A percentile compares a stretch with the other conserved stretches of the same genome.
phyloP scores from a whole-genome alignment of 2,797 vertebrate genomes.

The Avahi laniger region DNA sequence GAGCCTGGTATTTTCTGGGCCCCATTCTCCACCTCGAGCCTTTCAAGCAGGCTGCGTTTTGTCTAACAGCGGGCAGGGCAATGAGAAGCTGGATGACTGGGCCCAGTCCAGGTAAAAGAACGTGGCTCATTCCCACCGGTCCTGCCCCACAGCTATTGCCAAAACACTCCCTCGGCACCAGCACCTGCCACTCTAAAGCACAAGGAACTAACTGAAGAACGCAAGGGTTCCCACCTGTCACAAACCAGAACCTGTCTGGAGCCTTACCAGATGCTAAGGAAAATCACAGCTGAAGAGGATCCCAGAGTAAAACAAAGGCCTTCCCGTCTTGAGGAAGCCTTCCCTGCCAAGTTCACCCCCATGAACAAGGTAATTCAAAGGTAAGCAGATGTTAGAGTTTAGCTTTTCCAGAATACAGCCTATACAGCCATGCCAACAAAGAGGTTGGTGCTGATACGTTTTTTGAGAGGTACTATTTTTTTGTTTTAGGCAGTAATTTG shows the following conservation, averaged over 20 bases:
- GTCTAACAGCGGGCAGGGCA: not conserved
- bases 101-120: not conserved
- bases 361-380: not conserved
- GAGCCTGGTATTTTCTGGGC: not conserved
- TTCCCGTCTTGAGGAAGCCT: not conserved
- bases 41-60: not conserved
- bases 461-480: not conserved
- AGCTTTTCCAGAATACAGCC: not conserved
- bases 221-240: not conserved
- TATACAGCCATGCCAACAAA: not conserved
- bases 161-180: not conserved
- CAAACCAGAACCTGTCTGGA: not conserved
- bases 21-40: not conserved
- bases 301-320: not conserved
- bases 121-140: not conserved
- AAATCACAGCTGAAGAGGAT: not conserved
- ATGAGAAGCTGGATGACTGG: not conserved
- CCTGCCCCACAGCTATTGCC: not conserved
- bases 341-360: not conserved
- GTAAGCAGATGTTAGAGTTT: not conserved
- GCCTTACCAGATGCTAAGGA: not conserved
- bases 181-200: not conserved
- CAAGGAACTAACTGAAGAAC: not conserved
- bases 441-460: not conserved
- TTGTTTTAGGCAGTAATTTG: conserved; percentile 11